Percentiles rank a stretch among this genome's conserved stretches.
Conservation (phyloP, 2,888 invertebrate species). For the Busseola fusca region DNA sequence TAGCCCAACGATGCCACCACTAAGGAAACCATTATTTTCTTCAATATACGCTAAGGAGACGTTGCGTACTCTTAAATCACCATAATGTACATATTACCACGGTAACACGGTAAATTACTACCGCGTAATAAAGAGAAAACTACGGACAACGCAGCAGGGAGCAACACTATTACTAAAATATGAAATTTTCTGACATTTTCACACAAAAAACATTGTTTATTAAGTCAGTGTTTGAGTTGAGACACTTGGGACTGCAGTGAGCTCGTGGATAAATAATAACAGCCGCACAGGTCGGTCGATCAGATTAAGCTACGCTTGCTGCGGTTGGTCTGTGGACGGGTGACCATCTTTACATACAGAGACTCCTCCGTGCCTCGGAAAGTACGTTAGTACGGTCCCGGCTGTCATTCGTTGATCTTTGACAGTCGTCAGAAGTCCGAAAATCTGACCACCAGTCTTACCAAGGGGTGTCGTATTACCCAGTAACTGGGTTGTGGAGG, state of each 20-base stretch:
- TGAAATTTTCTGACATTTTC: constrained; percentile 26
- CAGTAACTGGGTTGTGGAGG: no score
- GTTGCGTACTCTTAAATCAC: constrained; percentile 21
- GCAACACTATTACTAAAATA: constrained; percentile 38
- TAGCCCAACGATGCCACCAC: neutral
- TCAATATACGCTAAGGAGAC: neutral
- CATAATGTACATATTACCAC: constrained; percentile 1
- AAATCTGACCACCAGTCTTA: no score
- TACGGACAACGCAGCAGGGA: constrained; percentile 27
- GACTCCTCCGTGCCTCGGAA: no score
- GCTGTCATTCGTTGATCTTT: no score
- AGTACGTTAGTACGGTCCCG: no score
- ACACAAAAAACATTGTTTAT: neutral
- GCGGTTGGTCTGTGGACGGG: no score
- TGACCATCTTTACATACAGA: no score
- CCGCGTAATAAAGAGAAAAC: constrained; percentile 27
- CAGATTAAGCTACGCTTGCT: no score
- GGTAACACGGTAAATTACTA: constrained; percentile 31
- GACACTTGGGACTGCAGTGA: neutral
- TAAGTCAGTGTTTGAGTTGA: neutral
- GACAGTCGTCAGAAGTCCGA: no score
- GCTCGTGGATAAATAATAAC: no score
- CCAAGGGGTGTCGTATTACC: no score
- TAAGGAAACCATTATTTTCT: constrained; percentile 4
- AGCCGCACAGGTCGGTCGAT: no score